phyloP scores from a whole-genome alignment of 2,113 vertebrate species.

The Heptranchias perlo region DNA sequence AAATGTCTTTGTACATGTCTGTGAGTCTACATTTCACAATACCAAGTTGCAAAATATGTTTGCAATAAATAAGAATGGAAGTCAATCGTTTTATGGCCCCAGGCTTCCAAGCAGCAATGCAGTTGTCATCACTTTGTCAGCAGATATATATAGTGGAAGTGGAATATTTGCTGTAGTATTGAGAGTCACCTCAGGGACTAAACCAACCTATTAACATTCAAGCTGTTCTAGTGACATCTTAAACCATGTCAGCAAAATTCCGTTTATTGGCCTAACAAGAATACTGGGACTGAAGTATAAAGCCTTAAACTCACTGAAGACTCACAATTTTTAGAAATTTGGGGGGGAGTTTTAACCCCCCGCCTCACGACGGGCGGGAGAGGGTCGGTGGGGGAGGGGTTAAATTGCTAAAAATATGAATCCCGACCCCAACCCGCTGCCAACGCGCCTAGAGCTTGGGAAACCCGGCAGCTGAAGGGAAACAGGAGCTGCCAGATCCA shows the following conservation, averaged over 20 bases:
- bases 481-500: no score
- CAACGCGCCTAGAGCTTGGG: no score
- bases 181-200: not conserved
- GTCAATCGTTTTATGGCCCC: not conserved
- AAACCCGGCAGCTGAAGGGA: no score
- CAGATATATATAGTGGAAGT: not conserved
- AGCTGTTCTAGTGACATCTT: not conserved
- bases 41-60: not conserved
- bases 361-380: no score
- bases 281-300: not conserved
- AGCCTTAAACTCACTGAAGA: not conserved
- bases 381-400: no score
- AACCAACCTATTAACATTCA: not conserved
- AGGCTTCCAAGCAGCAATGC: not conserved
- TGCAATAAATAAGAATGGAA: not conserved
- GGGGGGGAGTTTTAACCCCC: no score
- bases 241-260: not conserved
- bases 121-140: not conserved
- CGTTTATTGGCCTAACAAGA: not conserved
- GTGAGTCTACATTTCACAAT: not conserved
- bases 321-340: not conserved
- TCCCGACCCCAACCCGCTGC: no score
- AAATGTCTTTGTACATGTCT: not conserved
- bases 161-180: not conserved
- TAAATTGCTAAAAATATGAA: no score